Percentiles rank a stretch among this genome's conserved stretches.
Evolutionary conservation across 1,140 invertebrate genomes (phyloP).

Genomic region (Xylocopa sonorina): DNA sequence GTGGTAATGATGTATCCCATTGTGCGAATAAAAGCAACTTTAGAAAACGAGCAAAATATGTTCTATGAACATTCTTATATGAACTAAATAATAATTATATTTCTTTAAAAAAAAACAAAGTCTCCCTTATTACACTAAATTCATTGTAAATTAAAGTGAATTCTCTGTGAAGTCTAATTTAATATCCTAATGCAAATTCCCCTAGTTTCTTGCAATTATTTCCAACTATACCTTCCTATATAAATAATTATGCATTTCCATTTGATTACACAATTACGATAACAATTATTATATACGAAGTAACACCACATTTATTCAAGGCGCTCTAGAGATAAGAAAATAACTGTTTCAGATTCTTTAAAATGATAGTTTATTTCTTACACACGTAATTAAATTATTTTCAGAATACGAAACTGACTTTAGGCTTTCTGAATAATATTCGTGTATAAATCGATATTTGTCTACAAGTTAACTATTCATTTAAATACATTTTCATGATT

Average conservation of each 20-base stretch:
- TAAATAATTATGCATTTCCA: background rate
- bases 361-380: conserved; percentile 7
- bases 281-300: background rate
- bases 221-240: no score
- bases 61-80: no score
- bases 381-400: background rate
- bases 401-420: conserved; percentile 5
- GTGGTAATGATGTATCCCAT: conserved; percentile 1
- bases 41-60: background rate
- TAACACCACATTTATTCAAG: background rate
- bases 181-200: background rate
- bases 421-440: background rate
- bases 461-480: background rate
- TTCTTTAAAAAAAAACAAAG: background rate
- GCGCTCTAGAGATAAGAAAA: background rate
- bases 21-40: conserved; percentile 16
- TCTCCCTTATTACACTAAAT: background rate
- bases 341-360: background rate
- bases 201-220: no score
- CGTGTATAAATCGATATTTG: background rate
- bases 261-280: background rate
- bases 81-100: background rate
- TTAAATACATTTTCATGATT: background rate
- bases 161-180: background rate
- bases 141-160: background rate